Percentiles rank a stretch among this genome's conserved stretches.
phyloP scores from a whole-genome alignment of 2,888 invertebrate species.

The Galerucella nymphaeae region DNA sequence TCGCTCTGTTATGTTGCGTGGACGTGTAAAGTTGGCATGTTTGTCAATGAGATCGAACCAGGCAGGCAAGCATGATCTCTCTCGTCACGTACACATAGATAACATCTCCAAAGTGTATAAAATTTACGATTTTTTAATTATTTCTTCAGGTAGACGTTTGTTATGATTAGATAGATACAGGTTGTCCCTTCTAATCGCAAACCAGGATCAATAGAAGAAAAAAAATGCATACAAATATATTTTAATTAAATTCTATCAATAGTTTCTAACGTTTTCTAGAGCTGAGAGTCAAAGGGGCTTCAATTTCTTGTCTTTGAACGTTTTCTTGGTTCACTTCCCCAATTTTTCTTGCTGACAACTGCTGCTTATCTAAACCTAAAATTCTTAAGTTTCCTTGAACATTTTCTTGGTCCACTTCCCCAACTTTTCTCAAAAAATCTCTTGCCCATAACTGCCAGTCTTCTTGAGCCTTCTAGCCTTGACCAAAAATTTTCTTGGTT shows the following conservation, averaged over 20 bases:
- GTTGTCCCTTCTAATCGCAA: too few relatives aligned
- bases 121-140: constrained; percentile 25
- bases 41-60: constrained; percentile 30
- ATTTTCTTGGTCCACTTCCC: too few relatives aligned
- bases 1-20: constrained; percentile 19
- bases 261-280: neutral
- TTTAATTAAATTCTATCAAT: neutral
- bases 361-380: too few relatives aligned
- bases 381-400: too few relatives aligned
- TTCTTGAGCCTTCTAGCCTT: too few relatives aligned
- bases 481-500: too few relatives aligned
- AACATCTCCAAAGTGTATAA: constrained; percentile 26
- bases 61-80: constrained; percentile 25
- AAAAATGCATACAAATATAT: neutral
- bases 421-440: too few relatives aligned
- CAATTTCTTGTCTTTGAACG: too few relatives aligned
- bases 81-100: constrained; percentile 31
- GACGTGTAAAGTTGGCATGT: constrained; percentile 33
- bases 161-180: neutral
- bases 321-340: too few relatives aligned
- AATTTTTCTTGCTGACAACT: too few relatives aligned
- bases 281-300: neutral
- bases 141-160: neutral
- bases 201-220: neutral
- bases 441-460: too few relatives aligned